These are phyloP conservation scores for Himalopsyche kuldschensis DNA, from an alignment of 2,888 invertebrate species.

Conservation along the genomic window DNA sequence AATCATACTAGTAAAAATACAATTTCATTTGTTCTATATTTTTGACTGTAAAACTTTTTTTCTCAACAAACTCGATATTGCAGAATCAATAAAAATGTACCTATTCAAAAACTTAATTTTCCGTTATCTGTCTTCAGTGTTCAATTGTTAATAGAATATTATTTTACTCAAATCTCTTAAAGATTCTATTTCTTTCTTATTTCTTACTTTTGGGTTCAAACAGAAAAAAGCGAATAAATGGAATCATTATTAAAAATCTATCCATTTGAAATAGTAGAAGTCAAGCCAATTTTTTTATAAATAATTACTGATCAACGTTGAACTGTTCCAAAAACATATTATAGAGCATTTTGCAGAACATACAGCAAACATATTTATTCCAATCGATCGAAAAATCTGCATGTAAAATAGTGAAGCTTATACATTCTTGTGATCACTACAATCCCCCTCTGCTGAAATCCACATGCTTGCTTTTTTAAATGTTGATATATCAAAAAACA, in stretches of 20 bases:
- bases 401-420: constrained; percentile 12
- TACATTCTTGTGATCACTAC: constrained; percentile 1
- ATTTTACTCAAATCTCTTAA: not conserved
- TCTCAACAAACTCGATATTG: too few relatives aligned
- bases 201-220: not conserved
- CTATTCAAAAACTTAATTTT: too few relatives aligned
- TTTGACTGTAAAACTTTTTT: too few relatives aligned
- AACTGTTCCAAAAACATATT: not conserved
- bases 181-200: not conserved
- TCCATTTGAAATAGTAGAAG: not conserved
- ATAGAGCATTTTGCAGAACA: constrained; percentile 1
- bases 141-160: not conserved
- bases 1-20: too few relatives aligned
- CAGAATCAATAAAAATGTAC: too few relatives aligned
- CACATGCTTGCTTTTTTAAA: constrained; percentile 25
- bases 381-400: not conserved
- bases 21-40: too few relatives aligned
- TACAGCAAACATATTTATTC: not conserved
- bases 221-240: constrained; percentile 1
- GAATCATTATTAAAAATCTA: not conserved
- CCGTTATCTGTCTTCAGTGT: not conserved
- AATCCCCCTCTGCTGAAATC: constrained; percentile 23
- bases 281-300: not conserved
- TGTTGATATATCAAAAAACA: not conserved
- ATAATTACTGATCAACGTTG: not conserved